Conservation (phyloP, 2,797 vertebrate species). For the Eulemur mongoz region DNA sequence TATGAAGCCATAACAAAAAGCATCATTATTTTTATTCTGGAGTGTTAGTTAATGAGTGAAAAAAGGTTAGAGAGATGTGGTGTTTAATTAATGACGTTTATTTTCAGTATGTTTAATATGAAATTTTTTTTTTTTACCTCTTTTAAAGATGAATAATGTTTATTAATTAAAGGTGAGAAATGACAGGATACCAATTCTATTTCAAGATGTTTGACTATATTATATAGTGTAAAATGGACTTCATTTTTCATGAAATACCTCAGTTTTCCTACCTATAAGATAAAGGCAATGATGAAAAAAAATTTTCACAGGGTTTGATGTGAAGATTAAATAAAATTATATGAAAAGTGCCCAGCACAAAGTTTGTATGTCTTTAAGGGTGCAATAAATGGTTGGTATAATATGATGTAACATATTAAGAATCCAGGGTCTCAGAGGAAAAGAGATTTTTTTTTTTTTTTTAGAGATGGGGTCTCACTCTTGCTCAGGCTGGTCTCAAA, state of each 20-base stretch:
- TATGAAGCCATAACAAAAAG: not conserved
- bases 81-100: not conserved
- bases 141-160: not conserved
- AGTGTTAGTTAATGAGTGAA: not conserved
- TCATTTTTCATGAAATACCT: not conserved
- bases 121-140: not conserved
- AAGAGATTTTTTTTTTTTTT: too few species aligned
- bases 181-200: too few species aligned
- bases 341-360: not conserved
- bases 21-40: not conserved
- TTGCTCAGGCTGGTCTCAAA: too few species aligned
- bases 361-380: not conserved
- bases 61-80: not conserved
- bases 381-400: not conserved
- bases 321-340: slow-evolving; percentile 19
- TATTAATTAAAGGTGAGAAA: not conserved
- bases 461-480: too few species aligned
- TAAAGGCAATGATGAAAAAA: not conserved
- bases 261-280: not conserved
- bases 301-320: not conserved
- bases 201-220: not conserved
- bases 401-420: not conserved
- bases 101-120: not conserved
- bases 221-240: not conserved
- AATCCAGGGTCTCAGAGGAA: not conserved